Evolutionary conservation across 2,113 vertebrate genomes (phyloP).

Genomic region (Procapra przewalskii): DNA sequence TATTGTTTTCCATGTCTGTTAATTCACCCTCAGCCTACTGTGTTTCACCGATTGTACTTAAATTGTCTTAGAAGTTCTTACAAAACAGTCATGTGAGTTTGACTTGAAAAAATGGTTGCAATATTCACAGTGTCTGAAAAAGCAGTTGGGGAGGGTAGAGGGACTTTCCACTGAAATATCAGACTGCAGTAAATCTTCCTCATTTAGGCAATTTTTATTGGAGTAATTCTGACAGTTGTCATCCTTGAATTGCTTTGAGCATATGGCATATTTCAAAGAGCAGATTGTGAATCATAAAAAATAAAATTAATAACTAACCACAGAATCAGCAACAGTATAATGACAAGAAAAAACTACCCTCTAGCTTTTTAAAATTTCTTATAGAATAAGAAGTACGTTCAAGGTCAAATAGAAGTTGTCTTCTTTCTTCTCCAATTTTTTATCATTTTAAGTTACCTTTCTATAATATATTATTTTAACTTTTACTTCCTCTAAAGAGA

Average conservation of each 20-base stretch:
- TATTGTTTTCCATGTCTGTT: conserved; percentile 68
- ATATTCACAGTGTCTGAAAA: conserved; percentile 72
- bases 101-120: conserved; percentile 62
- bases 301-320: conserved; percentile 95
- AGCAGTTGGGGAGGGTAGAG: conserved; percentile 65
- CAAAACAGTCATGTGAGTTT: conserved; percentile 70
- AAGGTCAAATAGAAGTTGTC: conserved; percentile 88
- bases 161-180: conserved; percentile 80
- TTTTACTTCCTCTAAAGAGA: not conserved
- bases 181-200: conserved; percentile 90
- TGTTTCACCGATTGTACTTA: conserved; percentile 62
- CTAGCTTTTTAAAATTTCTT: conserved; percentile 84
- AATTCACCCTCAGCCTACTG: conserved; percentile 52
- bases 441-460: conserved; percentile 50
- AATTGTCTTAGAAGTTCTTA: conserved; percentile 63
- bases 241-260: conserved; percentile 94
- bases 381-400: conserved; percentile 79
- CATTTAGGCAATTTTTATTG: conserved; percentile 95
- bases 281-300: conserved; percentile 97
- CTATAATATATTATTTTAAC: conserved; percentile 40
- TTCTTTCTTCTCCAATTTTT: conserved; percentile 62
- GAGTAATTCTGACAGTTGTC: conserved; percentile 94
- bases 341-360: conserved; percentile 87
- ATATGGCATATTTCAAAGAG: conserved; percentile 96
- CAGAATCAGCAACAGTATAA: conserved; percentile 90